Conservation (phyloP, 2,113 vertebrate genomes). For the Thinocorus orbignyianus region DNA sequence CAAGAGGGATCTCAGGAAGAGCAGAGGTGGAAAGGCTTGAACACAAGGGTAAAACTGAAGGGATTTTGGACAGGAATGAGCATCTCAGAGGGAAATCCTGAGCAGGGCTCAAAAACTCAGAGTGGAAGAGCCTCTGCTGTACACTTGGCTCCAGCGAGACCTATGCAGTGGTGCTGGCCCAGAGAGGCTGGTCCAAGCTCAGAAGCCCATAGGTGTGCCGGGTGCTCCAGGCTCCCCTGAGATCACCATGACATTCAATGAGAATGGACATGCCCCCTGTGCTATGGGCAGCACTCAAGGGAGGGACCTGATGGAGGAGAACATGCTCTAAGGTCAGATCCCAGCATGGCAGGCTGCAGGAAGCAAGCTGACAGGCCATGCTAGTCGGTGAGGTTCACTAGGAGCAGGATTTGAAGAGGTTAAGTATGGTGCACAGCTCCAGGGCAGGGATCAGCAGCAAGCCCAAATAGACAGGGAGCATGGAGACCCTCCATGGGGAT, state of each 20-base stretch:
- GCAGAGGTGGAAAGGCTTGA: background rate
- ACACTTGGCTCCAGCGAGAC: background rate
- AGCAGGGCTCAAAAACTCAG: background rate
- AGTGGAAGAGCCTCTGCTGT: background rate
- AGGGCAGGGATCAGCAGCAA: background rate
- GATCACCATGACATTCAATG: background rate
- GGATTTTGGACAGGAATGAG: background rate
- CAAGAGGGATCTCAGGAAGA: background rate
- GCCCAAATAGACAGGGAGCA: background rate
- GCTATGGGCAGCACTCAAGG: rapidly evolving
- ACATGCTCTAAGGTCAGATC: background rate
- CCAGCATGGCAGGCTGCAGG: background rate
- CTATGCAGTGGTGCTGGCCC: background rate
- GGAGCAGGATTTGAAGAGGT: background rate
- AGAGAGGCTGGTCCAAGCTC: background rate
- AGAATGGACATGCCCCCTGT: background rate
- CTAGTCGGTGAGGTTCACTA: background rate
- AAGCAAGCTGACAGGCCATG: background rate
- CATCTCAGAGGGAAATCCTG: background rate
- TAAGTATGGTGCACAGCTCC: background rate
- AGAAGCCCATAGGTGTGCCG: background rate
- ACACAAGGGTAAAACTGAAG: background rate
- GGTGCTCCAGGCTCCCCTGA: background rate
- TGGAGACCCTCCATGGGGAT: background rate
- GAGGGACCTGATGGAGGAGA: background rate